phyloP scores from a whole-genome alignment of 2,113 vertebrate genomes.

The Rhea americana region DNA sequence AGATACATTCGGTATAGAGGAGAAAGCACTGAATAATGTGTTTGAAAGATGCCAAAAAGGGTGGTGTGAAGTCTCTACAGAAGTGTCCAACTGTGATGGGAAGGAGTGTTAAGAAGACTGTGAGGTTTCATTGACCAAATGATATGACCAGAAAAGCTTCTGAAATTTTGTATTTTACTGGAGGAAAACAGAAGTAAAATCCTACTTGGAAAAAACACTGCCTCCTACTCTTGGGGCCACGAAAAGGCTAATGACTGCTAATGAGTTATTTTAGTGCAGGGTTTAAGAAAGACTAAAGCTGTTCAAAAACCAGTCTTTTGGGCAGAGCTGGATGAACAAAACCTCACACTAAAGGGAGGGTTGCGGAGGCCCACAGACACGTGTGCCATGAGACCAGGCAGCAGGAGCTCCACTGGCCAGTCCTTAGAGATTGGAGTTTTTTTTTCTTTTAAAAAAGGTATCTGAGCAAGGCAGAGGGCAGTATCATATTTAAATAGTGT shows the following conservation, averaged over 20 bases:
- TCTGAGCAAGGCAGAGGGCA: not conserved
- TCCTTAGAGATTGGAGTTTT: not conserved
- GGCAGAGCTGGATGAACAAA: not conserved
- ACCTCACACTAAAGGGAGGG: not conserved
- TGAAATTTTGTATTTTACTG: not conserved
- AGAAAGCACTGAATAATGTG: not conserved
- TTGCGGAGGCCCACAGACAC: not conserved
- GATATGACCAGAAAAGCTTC: not conserved
- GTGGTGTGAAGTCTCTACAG: not conserved
- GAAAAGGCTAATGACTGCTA: not conserved
- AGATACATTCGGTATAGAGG: not conserved
- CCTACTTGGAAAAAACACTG: not conserved
- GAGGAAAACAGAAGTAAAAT: not conserved
- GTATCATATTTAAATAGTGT: not conserved
- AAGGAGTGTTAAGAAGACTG: fast-evolving
- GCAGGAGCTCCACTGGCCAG: not conserved
- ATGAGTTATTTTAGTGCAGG: not conserved
- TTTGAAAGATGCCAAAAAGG: not conserved
- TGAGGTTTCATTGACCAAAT: not conserved
- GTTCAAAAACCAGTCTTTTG: not conserved
- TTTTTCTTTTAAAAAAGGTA: too few relatives aligned
- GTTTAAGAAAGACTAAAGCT: not conserved
- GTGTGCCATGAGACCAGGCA: not conserved
- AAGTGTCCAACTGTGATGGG: not conserved
- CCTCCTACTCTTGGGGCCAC: not conserved